These are phyloP conservation scores for Cerastis leucographa DNA, from an alignment of 2,888 invertebrate species.

Conservation along the genomic window DNA sequence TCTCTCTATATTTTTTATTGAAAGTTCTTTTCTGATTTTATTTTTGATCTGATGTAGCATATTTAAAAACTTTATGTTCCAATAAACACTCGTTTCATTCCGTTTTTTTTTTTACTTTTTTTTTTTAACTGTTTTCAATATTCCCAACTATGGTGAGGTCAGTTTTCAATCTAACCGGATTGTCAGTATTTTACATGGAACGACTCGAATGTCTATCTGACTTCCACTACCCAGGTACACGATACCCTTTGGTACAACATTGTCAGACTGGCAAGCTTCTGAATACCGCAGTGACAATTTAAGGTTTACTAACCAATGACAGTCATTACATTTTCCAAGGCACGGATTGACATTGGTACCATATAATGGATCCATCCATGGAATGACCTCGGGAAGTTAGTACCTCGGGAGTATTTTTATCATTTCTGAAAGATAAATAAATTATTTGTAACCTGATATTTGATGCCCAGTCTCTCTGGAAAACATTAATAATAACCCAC, in stretches of 20 bases:
- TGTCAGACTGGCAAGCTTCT: neutral
- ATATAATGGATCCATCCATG: neutral
- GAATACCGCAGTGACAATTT: neutral
- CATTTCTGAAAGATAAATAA: too few relatives aligned
- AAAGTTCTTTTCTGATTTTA: neutral
- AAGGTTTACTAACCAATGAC: neutral
- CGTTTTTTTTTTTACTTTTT: neutral
- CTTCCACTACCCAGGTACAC: neutral
- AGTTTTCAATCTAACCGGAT: neutral
- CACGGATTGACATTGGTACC: accelerated
- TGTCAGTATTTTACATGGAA: neutral
- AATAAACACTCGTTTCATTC: neutral
- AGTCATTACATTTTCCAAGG: neutral
- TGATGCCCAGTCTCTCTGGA: neutral
- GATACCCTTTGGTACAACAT: neutral
- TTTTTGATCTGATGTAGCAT: neutral
- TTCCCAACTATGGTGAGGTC: neutral
- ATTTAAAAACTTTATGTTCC: too few relatives aligned
- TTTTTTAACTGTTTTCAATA: neutral
- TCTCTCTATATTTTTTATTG: neutral
- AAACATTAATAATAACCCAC: neutral
- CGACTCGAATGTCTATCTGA: neutral
- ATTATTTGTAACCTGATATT: neutral
- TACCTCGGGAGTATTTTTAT: too few relatives aligned
- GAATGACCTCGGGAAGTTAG: neutral